A percentile compares a stretch with the other conserved stretches of the same genome.
Conservation (phyloP, 2,113 vertebrate genomes). For the Penelope pileata region DNA sequence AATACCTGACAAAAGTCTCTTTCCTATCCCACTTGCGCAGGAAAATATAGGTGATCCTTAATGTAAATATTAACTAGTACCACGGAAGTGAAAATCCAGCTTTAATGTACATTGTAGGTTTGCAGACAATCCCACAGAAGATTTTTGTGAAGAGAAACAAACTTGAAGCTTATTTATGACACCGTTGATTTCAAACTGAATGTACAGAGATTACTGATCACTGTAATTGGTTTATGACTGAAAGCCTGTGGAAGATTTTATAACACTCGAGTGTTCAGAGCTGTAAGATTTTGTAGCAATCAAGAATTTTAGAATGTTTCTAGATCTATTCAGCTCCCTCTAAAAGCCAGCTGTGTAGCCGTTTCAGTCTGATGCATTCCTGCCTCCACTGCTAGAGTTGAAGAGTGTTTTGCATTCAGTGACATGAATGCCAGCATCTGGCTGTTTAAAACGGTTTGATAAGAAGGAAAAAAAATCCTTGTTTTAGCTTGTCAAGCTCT, state of each 20-base stretch:
- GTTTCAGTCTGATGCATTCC: background rate
- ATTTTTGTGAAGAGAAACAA: background rate
- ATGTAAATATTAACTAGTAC: background rate
- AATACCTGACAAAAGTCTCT: background rate
- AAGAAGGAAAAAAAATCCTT: background rate
- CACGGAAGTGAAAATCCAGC: background rate
- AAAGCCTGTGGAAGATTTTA: background rate
- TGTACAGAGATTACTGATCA: background rate
- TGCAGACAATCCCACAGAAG: background rate
- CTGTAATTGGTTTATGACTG: background rate
- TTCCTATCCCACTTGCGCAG: background rate
- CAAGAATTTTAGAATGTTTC: background rate
- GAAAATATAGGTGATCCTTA: background rate
- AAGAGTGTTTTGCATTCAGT: background rate
- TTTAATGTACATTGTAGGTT: background rate
- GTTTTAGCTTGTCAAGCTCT: background rate
- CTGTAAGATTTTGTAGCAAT: background rate
- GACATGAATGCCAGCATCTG: background rate
- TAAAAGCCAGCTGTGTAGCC: background rate
- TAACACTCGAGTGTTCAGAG: background rate
- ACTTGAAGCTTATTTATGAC: fast-evolving
- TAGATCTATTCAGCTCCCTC: background rate
- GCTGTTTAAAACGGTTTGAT: background rate
- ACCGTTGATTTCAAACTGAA: background rate
- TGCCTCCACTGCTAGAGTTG: background rate